phyloP scores from a whole-genome alignment of 2,888 invertebrate species.

The Tolmerus cingulatus region DNA sequence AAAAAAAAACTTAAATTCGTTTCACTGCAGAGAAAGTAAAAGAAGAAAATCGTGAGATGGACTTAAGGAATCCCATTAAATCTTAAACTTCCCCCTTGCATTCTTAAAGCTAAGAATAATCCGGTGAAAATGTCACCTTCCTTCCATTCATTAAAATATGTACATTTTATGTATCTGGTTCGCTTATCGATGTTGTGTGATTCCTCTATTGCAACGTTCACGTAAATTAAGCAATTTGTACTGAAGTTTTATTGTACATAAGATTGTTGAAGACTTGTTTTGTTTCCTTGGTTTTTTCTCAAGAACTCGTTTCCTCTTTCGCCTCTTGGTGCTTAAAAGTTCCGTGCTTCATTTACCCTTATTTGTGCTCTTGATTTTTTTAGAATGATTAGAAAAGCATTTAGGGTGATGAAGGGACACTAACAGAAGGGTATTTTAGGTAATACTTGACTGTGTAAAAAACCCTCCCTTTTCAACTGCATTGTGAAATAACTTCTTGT shows the following conservation, averaged over 20 bases:
- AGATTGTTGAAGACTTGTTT: neutral
- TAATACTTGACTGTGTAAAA: neutral
- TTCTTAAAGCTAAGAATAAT: neutral
- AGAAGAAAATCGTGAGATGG: conserved; percentile 2
- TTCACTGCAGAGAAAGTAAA: neutral
- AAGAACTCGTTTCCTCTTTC: neutral
- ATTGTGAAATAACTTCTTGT: neutral
- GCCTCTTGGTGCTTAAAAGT: conserved; percentile 7
- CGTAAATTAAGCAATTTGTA: conserved; percentile 4
- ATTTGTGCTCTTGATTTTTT: neutral
- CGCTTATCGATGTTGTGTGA: conserved; percentile 25
- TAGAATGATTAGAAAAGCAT: neutral
- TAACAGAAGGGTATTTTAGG: neutral
- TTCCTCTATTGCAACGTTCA: neutral
- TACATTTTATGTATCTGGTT: neutral
- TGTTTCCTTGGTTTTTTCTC: neutral
- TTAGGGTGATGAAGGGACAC: neutral
- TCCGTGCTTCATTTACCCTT: neutral
- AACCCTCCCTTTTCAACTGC: neutral
- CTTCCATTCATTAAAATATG: neutral
- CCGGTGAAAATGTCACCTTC: neutral
- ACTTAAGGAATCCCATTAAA: neutral
- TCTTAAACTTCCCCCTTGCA: neutral
- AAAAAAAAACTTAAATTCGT: neutral
- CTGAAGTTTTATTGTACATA: conserved; percentile 9